Evolutionary conservation across 2,797 vertebrate genomes (phyloP).

Genomic region (Alosa sapidissima): DNA sequence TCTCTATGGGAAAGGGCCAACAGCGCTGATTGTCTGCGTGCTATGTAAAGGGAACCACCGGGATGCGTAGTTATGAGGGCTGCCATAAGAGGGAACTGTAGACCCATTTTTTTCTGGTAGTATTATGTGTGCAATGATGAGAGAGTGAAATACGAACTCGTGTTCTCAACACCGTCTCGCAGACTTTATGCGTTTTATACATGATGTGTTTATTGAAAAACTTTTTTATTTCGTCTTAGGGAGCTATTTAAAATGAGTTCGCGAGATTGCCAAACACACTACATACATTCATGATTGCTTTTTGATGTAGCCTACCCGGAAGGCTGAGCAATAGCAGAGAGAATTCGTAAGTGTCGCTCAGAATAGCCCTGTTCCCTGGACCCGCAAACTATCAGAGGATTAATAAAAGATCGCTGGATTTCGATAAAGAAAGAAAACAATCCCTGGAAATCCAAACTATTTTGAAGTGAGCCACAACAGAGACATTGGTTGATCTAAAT

Average conservation of each 20-base stretch:
- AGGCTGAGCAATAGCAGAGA: background rate
- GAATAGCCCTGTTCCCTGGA: background rate
- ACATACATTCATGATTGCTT: background rate
- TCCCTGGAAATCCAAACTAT: background rate
- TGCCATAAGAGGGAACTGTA: conserved; percentile 79
- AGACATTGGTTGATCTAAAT: background rate
- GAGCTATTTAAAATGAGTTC: background rate
- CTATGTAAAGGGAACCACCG: background rate
- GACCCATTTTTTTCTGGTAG: conserved; percentile 58
- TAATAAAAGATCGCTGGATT: background rate
- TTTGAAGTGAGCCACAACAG: background rate
- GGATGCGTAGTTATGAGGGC: conserved; percentile 54
- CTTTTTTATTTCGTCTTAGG: background rate
- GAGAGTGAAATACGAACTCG: background rate
- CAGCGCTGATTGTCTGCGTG: background rate
- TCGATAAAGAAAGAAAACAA: background rate
- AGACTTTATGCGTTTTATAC: background rate
- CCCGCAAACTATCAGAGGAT: background rate
- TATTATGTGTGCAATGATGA: background rate
- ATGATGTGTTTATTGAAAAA: background rate
- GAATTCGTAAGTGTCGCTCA: background rate
- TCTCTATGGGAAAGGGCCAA: background rate
- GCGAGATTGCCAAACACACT: background rate
- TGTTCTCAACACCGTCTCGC: background rate
- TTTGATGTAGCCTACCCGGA: background rate